These are phyloP conservation scores for Apodemus agrarius DNA, from an alignment of 2,797 vertebrate species.

Conservation along the genomic window DNA sequence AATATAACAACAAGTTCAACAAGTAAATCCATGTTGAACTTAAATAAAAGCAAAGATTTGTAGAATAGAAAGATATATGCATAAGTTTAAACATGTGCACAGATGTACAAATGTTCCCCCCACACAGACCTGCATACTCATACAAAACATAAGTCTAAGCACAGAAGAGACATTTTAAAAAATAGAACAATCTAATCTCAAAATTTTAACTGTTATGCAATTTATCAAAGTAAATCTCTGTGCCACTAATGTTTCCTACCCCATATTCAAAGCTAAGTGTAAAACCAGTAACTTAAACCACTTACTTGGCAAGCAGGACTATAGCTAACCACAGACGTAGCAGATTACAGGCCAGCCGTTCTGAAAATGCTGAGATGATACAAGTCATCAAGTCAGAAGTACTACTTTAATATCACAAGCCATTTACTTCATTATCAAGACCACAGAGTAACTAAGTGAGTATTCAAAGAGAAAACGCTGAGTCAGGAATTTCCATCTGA, in stretches of 20 bases:
- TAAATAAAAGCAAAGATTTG: slow-evolving; percentile 24
- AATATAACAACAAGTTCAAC: no score
- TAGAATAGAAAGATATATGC: not conserved
- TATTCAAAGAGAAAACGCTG: slow-evolving; percentile 62
- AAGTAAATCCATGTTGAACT: slow-evolving; percentile 7
- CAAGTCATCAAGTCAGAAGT: slow-evolving; percentile 64
- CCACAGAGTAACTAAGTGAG: slow-evolving; percentile 67
- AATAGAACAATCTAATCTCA: slow-evolving; percentile 52
- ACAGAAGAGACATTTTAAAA: slow-evolving; percentile 19
- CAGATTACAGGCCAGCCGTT: slow-evolving; percentile 64
- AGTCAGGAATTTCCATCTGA: slow-evolving; percentile 67
- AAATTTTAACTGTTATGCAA: slow-evolving; percentile 53
- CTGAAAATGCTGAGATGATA: slow-evolving; percentile 76
- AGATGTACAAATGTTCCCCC: not conserved
- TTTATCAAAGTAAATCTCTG: slow-evolving; percentile 69
- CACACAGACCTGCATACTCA: not conserved
- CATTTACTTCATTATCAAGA: slow-evolving; percentile 77
- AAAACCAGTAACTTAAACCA: slow-evolving; percentile 75
- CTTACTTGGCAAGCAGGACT: slow-evolving; percentile 69
- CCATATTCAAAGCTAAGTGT: slow-evolving; percentile 69
- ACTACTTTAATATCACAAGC: slow-evolving; percentile 69
- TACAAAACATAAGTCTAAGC: not conserved
- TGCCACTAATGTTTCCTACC: not conserved
- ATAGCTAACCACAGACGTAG: slow-evolving; percentile 66
- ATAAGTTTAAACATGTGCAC: not conserved